A percentile compares a stretch with the other conserved stretches of the same genome.
phyloP scores from a whole-genome alignment of 2,113 vertebrate species.

The Microtus montanus region DNA sequence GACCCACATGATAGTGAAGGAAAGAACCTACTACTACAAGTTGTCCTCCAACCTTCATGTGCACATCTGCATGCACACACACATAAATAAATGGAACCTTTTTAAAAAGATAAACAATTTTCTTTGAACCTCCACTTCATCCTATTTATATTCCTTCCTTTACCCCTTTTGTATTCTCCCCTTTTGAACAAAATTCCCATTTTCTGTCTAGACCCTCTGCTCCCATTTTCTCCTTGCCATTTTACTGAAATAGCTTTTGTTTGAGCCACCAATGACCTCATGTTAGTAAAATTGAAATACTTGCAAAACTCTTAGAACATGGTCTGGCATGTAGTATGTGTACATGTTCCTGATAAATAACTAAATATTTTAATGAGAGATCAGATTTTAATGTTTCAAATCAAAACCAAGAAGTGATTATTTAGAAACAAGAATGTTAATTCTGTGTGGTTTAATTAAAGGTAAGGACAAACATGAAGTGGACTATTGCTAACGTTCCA shows the following conservation, averaged over 20 bases:
- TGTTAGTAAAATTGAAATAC: conserved; percentile 34
- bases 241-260: neutral
- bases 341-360: conserved; percentile 7
- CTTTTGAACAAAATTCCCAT: conserved; percentile 24
- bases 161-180: neutral
- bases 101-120: neutral
- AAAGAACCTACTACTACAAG: neutral
- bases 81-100: neutral
- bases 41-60: neutral
- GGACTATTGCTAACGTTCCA: neutral
- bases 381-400: conserved; percentile 40
- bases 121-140: neutral
- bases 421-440: conserved; percentile 28
- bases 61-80: neutral
- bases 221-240: neutral
- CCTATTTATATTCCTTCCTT: conserved; percentile 15
- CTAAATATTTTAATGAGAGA: neutral
- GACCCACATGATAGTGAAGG: neutral
- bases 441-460: neutral
- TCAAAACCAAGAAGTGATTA: neutral
- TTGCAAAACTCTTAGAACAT: conserved; percentile 16
- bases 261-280: neutral
- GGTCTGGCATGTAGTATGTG: neutral
- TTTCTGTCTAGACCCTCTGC: neutral
- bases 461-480: neutral